A percentile compares a stretch with the other conserved stretches of the same genome.
Conservation (phyloP, 2,113 vertebrate species). For the Clarias batrachus region DNA sequence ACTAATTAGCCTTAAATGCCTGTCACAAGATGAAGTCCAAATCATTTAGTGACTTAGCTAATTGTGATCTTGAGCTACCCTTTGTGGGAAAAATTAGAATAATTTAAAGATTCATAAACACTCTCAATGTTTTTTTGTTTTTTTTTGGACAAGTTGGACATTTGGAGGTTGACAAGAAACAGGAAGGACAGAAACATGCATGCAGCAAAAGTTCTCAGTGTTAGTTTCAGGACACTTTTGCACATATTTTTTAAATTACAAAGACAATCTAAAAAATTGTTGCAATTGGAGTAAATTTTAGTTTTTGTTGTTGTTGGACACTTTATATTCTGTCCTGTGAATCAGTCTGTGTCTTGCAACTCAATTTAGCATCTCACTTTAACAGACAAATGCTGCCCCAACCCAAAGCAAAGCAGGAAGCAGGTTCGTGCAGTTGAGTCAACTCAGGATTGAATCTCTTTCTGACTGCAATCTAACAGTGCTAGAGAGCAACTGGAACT, state of each 20-base stretch:
- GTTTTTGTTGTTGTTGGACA: not conserved
- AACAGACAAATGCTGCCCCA: not conserved
- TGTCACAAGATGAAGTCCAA: constrained; percentile 51
- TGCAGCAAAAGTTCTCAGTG: not conserved
- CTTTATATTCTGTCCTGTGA: not conserved
- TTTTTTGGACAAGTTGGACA: constrained; percentile 12
- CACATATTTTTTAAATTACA: not conserved
- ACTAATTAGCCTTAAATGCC: constrained; percentile 57
- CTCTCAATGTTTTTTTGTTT: constrained; percentile 1
- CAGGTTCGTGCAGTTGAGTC: not conserved
- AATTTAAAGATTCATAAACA: constrained; percentile 28
- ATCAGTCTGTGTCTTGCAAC: not conserved
- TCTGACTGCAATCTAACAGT: not conserved
- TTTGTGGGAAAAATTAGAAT: constrained; percentile 31
- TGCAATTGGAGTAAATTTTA: no score
- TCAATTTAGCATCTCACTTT: not conserved
- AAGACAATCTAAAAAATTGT: no score
- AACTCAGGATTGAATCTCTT: not conserved
- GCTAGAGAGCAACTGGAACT: not conserved
- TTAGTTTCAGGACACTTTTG: not conserved
- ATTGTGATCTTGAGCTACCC: constrained; percentile 40
- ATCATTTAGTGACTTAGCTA: constrained; percentile 55
- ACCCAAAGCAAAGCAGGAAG: not conserved
- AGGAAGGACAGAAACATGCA: not conserved
- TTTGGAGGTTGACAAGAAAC: constrained; percentile 8